Conservation (phyloP, 64 coral and sea anemone genomes). For the Acropora tenuis region DNA sequence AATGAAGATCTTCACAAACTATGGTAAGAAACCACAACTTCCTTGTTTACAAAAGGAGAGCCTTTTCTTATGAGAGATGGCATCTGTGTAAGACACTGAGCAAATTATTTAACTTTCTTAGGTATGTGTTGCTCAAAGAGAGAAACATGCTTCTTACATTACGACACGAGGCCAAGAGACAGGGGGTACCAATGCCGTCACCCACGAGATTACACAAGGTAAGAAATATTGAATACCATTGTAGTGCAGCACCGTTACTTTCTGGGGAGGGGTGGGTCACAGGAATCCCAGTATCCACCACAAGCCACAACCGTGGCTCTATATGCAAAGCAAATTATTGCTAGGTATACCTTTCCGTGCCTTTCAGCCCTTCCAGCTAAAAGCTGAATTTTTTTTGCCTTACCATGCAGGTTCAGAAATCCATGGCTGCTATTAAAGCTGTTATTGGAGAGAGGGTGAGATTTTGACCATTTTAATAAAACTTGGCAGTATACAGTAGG, state of each 20-base stretch:
- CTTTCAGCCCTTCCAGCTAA: not conserved
- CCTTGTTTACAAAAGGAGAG: not conserved
- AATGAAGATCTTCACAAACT: conserved; percentile 98
- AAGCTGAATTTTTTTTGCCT: not conserved
- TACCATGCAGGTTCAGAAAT: conserved; percentile 82
- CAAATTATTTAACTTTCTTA: conserved; percentile 2
- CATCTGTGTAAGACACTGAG: not conserved
- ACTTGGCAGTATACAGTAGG: not conserved
- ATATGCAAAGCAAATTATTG: too few species aligned
- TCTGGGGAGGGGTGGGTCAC: too few species aligned
- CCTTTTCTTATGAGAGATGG: not conserved
- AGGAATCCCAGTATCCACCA: too few species aligned
- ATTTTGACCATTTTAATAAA: not conserved
- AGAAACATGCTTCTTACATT: conserved; percentile 93
- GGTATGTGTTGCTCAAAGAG: conserved; percentile 94
- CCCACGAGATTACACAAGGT: conserved; percentile 96
- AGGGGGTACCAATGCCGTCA: conserved; percentile 87
- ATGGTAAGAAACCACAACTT: conserved; percentile 55
- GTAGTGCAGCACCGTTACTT: too few species aligned
- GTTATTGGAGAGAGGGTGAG: conserved; percentile 88
- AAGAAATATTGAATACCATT: not conserved
- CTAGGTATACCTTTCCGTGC: too few species aligned
- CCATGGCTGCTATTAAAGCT: conserved; percentile 92
- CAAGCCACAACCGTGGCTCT: too few species aligned
- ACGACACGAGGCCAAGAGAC: conserved; percentile 84